These are phyloP conservation scores for Bergia sp. DNA, from an alignment of 92 coral and sea anemone genomes.

Conservation along the genomic window DNA sequence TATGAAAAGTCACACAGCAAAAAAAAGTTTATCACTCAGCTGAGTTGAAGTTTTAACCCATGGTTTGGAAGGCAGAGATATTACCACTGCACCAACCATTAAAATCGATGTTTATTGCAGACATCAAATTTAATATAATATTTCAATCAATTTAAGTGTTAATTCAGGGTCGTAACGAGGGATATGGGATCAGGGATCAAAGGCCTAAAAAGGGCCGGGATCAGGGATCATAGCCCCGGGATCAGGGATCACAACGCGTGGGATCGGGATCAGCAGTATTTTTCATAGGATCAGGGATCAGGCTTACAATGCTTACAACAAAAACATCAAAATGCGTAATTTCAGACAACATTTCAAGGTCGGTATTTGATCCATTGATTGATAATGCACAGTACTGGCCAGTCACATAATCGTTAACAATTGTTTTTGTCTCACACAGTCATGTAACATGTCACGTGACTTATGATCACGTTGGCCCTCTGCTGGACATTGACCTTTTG, in stretches of 20 bases:
- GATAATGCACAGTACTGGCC: constrained; percentile 31
- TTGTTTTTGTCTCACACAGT: constrained; percentile 39
- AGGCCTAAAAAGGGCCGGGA: no score
- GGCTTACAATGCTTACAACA: constrained; percentile 33
- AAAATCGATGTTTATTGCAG: not conserved
- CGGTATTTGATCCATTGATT: constrained; percentile 29
- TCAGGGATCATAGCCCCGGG: no score
- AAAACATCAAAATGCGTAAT: constrained; percentile 11
- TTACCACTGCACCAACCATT: not conserved
- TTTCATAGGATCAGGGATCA: constrained; percentile 9
- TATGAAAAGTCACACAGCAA: not conserved
- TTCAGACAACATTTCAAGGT: constrained; percentile 18
- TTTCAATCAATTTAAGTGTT: not conserved
- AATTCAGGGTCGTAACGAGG: no score
- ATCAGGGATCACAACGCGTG: no score
- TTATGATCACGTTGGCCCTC: constrained; percentile 24
- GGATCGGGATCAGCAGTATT: constrained; percentile 13
- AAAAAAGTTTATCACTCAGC: not conserved
- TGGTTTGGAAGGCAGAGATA: constrained; percentile 8
- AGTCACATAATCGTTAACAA: constrained; percentile 26
- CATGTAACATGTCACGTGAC: constrained; percentile 36
- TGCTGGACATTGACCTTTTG: constrained; percentile 28
- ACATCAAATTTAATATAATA: not conserved
- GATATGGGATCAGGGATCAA: no score
- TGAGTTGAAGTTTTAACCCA: not conserved